Base-by-base conservation (phyloP, 2,888 invertebrate genomes). In the Epirrita christyi region DNA sequence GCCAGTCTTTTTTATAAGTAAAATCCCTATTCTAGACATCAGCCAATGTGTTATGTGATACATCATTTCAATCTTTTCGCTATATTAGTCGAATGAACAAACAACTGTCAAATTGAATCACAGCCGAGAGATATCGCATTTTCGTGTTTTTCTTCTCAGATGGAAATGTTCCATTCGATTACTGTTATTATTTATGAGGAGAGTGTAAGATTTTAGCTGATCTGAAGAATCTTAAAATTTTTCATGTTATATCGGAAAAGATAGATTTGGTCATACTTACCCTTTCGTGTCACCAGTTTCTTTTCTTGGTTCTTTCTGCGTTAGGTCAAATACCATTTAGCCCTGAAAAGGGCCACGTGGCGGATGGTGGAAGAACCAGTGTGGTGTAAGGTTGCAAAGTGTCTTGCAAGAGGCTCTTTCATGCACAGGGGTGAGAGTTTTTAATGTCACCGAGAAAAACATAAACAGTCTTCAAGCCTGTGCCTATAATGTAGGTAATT, bases 71-170 rank as follows among this genome's bases (percentile, higher is more conserved):
- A 37, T 47, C 42, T 28, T 4, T 14, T 11, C 13, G 13, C 13
- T 69, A 43, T n/a, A n/a, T 61, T 47, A 45, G 50, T 48, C 40
- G 64, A 62, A 63, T 62, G 65, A 60, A 64, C 68, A 66, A 73
- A 71, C 66, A 68, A 67, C 63, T 70, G 71, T 72, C 70, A 68
- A 65, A 56, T 52, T 61, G 58, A 55, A 55, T 70, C 66, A 64
- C 61, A 57, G 64, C 63, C 47, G 40, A 28, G 55, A 55, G 53
- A 59, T 63, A 66, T 66, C 60, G 54, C 63, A 63, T 71, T 68
- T 67, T 66, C 64, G 45, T 63, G 55, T 58, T 56, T 61, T 62
- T 71, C 51, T 54, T 59, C 64, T 62, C 61, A 65, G 48, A 56
- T 55, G 53, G 61, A 66, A 58, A 61, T 51, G 42, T 45, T 43